Base-by-base conservation (phyloP, 2,888 invertebrate genomes). In the Atrina japonica region DNA sequence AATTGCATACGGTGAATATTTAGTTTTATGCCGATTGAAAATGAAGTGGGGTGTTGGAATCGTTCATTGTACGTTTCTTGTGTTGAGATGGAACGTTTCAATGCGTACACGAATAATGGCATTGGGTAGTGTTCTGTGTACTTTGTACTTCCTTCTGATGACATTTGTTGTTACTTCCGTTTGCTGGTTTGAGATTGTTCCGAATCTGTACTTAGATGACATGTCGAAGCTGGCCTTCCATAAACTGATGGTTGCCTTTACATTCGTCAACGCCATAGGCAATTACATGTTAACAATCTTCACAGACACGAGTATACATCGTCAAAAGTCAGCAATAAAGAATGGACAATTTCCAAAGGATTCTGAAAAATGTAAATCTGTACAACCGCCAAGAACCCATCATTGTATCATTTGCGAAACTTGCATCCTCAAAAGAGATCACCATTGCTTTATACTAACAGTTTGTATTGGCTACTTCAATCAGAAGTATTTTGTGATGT, bases 371-470 rank as follows among this genome's bases (percentile, higher is more conserved):
- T 78, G 81, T 66, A 47, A 30, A 18, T 50, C 35, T 3, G 23
- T 35, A 6, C 43, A 47, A 11, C 83, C 80, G 9, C 59, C 60
- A 0, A 67, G 83, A 50, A 68, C 80, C 3, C 83, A 83, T 56
- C 75, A 81, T 53, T 83, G 83, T 59, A 56, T 56, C 6, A 65
- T 83, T 43, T 83, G 83, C 29, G 70, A 76, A 21, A 72, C 64
- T 1, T 75, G 78, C 45, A 69, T 83, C 27, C 53, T 81, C 45
- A 77, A 76, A 49, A 56, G 78, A 7, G 82, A 82, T 64, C 82
- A 82, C 40, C 82, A 82, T 52, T 82, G 82, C 50, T 82, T 80
- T 66, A 81, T 82, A 55, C 75, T 80, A 77, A 73, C 76, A 3
- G 72, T 72, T 11, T 82, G 82, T 45, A 73, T 82, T 7, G 82